phyloP scores from a whole-genome alignment of 2,113 vertebrate species.

The Ceyx cyanopectus region DNA sequence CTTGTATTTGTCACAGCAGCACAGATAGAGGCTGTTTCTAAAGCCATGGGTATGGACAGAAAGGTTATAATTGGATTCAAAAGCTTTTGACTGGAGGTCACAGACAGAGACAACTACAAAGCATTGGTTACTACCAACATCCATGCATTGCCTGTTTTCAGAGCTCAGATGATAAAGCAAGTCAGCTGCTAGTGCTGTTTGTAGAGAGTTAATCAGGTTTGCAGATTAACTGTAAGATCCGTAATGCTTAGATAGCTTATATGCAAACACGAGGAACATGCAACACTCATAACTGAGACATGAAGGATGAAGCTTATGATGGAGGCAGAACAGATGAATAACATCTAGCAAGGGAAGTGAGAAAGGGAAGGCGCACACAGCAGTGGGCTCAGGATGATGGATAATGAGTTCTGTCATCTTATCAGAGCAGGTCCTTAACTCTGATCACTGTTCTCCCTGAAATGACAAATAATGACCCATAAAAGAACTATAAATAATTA shows the following conservation, averaged over 20 bases:
- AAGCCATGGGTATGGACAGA: background rate
- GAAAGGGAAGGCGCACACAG: rapidly evolving
- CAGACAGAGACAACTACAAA: background rate
- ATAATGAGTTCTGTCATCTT: background rate
- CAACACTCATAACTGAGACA: background rate
- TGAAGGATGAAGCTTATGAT: background rate
- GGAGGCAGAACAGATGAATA: background rate
- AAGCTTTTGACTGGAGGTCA: background rate
- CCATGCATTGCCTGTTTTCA: background rate
- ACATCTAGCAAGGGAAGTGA: background rate
- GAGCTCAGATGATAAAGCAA: background rate
- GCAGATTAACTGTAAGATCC: slow-evolving; percentile 29
- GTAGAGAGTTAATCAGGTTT: slow-evolving; percentile 21
- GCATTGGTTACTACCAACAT: background rate
- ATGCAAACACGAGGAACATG: background rate
- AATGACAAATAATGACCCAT: background rate
- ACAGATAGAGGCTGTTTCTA: background rate
- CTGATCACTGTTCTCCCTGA: background rate
- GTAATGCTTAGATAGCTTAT: background rate
- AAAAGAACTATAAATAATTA: background rate
- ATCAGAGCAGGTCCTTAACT: background rate
- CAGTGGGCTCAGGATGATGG: background rate
- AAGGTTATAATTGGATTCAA: background rate
- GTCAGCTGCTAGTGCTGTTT: background rate
- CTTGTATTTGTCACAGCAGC: background rate